Base-by-base conservation (phyloP, 2,797 vertebrate species). In the Phoxinus dragarum region DNA sequence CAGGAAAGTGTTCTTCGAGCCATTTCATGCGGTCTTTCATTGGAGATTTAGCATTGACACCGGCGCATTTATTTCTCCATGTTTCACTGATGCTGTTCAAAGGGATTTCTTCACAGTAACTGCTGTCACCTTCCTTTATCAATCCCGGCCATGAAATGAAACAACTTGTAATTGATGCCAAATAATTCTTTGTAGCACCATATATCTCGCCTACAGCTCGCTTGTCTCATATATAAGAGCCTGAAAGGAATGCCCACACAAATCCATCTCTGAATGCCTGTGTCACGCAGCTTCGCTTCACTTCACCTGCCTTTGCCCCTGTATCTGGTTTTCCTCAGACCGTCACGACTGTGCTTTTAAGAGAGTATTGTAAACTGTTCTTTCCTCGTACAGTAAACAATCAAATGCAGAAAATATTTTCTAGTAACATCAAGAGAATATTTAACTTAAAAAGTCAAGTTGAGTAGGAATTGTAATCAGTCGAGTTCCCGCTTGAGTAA, bases 241-340 rank as follows among this genome's bases (percentile, higher is more conserved):
- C 72, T 74, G 81, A 83, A 72, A 83, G n/a, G 64, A 67, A 83
- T 52, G 56, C 27, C 42, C 56, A 82, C 68, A 23, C 38, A 52
- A 75, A 67, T 83, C 21, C 23, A 83, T 42, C 42, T 66, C 27
- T 75, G 54, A 31, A 54, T 73, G 54, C 34, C 9, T 59, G 52
- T 56, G 67, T 56, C 80, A 66, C 8, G 1, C 27, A 82, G 42
- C 44, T 47, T 42, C 0, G 40, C 27, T 49, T 74, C 40, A 10
- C 27, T 72, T 66, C 27, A 47, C 76, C n/a, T 27, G n/a, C n/a
- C 38, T 81, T 71, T 81, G 49, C 66, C 42, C 42, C 61, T 49
- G 49, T 6, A 40, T 54, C 8, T 72, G 71, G 40, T 52, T 49
- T 74, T 31, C 56, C 19, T 66, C 61, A 54, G 36, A 14, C 23